A percentile compares a stretch with the other conserved stretches of the same genome.
phyloP scores from a whole-genome alignment of 2,797 vertebrate species.

The Enteromius argenteus region DNA sequence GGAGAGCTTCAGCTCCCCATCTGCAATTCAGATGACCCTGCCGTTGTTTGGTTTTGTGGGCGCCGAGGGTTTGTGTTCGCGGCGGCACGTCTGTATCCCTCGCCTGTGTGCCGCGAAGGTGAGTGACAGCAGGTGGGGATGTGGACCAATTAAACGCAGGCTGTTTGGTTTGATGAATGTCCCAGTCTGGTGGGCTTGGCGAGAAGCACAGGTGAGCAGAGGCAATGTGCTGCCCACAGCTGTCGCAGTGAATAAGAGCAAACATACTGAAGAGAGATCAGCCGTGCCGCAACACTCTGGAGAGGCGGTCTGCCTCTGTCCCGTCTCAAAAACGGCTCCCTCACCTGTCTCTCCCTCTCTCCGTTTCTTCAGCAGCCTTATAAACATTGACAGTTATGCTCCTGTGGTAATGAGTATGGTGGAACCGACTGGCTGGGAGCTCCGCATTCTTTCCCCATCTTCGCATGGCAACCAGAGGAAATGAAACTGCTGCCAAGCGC shows the following conservation, averaged over 20 bases:
- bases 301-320: constrained; percentile 37
- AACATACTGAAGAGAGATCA: constrained; percentile 78
- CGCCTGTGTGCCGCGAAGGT: constrained; percentile 69
- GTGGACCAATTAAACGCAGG: constrained; percentile 81
- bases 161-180: constrained; percentile 82
- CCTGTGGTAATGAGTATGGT: constrained; percentile 63
- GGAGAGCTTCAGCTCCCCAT: constrained; percentile 64
- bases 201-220: constrained; percentile 72
- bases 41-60: constrained; percentile 59
- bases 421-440: constrained; percentile 32
- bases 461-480: constrained; percentile 31
- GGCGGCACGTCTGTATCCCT: constrained; percentile 78
- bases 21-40: constrained; percentile 79
- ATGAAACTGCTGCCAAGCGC: background rate
- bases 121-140: constrained; percentile 84
- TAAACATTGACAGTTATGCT: constrained; percentile 73
- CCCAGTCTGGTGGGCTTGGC: constrained; percentile 72
- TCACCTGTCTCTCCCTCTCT: constrained; percentile 67
- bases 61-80: constrained; percentile 68
- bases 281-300: constrained; percentile 66
- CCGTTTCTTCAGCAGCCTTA: constrained; percentile 59
- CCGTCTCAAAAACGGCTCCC: constrained; percentile 43
- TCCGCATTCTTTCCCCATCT: constrained; percentile 9
- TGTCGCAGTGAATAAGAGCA: constrained; percentile 80
- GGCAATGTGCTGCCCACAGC: constrained; percentile 76